Evolutionary conservation across 1,140 invertebrate genomes (phyloP).

Genomic region (Chrysopa pallens): DNA sequence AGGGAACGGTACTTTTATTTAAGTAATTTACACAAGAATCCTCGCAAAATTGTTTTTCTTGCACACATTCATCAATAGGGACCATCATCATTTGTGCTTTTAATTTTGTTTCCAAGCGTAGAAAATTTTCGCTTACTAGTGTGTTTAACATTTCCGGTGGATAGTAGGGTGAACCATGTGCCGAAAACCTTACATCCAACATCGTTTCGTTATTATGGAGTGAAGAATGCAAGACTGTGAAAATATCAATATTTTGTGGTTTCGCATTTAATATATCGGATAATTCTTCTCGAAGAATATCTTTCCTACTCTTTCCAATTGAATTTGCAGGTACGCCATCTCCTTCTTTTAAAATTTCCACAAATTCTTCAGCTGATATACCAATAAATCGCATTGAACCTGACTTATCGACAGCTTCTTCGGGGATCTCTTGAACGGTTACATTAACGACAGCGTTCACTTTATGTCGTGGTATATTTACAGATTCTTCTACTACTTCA

Average conservation of each 20-base stretch:
- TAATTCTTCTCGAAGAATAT: constrained; percentile 45
- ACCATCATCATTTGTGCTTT: constrained; percentile 50
- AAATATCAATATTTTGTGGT: constrained; percentile 74
- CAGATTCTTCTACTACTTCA: constrained; percentile 44
- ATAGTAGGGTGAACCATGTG: constrained; percentile 83
- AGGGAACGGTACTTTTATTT: constrained; percentile 49
- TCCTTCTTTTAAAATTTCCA: constrained; percentile 36
- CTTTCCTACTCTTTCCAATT: constrained; percentile 44
- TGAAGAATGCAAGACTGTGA: constrained; percentile 62
- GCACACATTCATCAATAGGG: constrained; percentile 72
- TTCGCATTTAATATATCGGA: constrained; percentile 57
- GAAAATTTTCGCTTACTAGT: constrained; percentile 29
- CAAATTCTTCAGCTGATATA: constrained; percentile 68
- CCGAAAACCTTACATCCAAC: constrained; percentile 75
- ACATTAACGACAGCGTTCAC: constrained; percentile 67
- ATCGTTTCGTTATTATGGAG: constrained; percentile 34
- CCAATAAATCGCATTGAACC: constrained; percentile 74
- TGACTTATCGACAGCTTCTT: constrained; percentile 77
- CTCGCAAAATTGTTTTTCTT: constrained; percentile 46
- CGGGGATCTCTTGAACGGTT: constrained; percentile 65
- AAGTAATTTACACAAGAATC: constrained; percentile 54
- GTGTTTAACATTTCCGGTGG: constrained; percentile 69
- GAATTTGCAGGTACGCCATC: constrained; percentile 7
- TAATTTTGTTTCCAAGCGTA: constrained; percentile 8
- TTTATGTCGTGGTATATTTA: constrained; percentile 31